Evolutionary conservation across 1,140 invertebrate species (phyloP).

Genomic region (Calephelis nemesis): DNA sequence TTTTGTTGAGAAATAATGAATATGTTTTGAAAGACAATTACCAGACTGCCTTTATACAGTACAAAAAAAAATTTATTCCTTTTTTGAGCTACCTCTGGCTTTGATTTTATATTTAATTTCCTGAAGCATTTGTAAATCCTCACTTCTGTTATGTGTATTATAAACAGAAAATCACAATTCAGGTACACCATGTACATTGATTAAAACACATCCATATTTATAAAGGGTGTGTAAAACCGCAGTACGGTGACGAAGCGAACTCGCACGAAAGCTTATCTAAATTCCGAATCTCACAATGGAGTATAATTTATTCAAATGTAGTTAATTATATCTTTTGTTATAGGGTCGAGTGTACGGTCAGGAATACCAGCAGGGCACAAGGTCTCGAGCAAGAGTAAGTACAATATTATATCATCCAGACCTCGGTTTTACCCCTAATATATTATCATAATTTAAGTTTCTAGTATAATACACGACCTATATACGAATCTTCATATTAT

Average conservation of each 20-base stretch:
- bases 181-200: background rate
- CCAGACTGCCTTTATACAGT: too few species aligned
- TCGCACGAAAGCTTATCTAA: slow-evolving; percentile 13
- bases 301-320: slow-evolving; percentile 15
- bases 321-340: slow-evolving; percentile 38
- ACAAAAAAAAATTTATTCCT: too few species aligned
- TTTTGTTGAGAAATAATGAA: too few species aligned
- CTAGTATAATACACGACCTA: too few species aligned
- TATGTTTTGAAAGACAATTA: too few species aligned
- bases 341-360: slow-evolving; percentile 59
- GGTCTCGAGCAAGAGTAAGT: slow-evolving; percentile 64
- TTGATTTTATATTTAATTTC: too few species aligned
- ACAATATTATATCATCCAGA: slow-evolving; percentile 1
- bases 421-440: background rate
- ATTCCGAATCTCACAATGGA: slow-evolving; percentile 10
- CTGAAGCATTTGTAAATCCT: too few species aligned
- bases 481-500: too few species aligned
- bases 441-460: background rate
- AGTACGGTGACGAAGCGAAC: slow-evolving; percentile 1
- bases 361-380: slow-evolving; percentile 67
- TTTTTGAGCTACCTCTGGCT: too few species aligned
- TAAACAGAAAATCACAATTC: background rate
- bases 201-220: slow-evolving; percentile 18
- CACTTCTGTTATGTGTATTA: too few species aligned
- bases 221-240: slow-evolving; percentile 3